Base-by-base conservation (phyloP, 37 sponge, comb jelly and placozoan species). In the Chondrosia reniformis region DNA sequence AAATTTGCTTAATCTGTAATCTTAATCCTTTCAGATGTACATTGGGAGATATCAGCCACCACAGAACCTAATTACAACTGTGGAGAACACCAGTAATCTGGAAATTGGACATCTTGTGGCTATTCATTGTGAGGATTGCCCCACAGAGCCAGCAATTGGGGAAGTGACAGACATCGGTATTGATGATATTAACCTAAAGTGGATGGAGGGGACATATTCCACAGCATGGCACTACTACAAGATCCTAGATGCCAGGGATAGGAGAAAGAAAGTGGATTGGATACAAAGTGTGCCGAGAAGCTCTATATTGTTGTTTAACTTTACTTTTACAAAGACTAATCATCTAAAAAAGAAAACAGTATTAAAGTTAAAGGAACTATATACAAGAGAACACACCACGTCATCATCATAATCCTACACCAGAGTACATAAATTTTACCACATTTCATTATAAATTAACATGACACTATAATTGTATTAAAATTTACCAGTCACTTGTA, bases 131-230 rank as follows among this genome's bases (percentile, higher is more conserved):
- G 80, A 79, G 24, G 69, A 79, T 31, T 75, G 55, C 36, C 15
- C 22, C 0, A 22, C 36, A 15, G 67, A 79, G 43, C 85, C 80
- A 22, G 41, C 56, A 4, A 72, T 85, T 61, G 85, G 55, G 1
- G 17, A 45, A 4, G 33, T 34, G 30, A 42, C 17, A 6, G 39
- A 72, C 38, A 39, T 79, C 22, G n/a, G 41, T 57, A 69, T 37
- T 15, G 41, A 25, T 17, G 42, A 40, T 2, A 43, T 85, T 2
- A 76, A 85, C 15, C 30, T 85, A 2, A 17, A 45, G 27, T 85
- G 85, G 85, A 13, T 79, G 52, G 76, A 85, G 52, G 80, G 85
- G 5, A 38, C 27, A 25, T 85, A 85, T 45, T 37, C 49, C 27
- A 28, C 55, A 31, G 21, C 55, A 59, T 79, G 85, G 80, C 72